Evolutionary conservation across 2,797 vertebrate species (phyloP), one percentile per base, ranked within the genome.

Genomic region (Sebastes dallii): DNA sequence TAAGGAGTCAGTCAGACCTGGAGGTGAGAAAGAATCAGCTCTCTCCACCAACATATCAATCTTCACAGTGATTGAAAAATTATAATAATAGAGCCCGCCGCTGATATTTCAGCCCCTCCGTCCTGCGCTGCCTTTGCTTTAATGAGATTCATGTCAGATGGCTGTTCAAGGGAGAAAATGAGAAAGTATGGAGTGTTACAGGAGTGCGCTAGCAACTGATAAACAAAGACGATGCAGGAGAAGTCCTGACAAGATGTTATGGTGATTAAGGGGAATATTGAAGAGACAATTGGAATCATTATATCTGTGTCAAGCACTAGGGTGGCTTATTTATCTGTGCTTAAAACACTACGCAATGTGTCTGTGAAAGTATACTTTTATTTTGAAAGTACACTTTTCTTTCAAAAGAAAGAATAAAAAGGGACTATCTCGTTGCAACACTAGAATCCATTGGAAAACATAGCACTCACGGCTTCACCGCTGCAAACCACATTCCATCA

Each of bases 1-100:
- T 82, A 82, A 94, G 80, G 86, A 94, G 92, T 91, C 88, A 77
- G 78, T 74, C 72, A 79, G 61, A 90, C 67, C 86, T 84, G 69
- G 79, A 86, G 80, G 77, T 72, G 36, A 56, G 50, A 80, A 68
- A 29, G 88, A 89, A 86, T 86, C 75, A 52, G 75, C 72, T 88
- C 75, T 88, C 85, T 84, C 68, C 69, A 76, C 80, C 81, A 88
- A 89, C 87, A 83, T 82, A 88, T 93, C 87, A 86, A 84, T 92
- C 91, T 92, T 91, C 85, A 83, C 84, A 86, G 76, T 93, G 90
- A 95, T 92, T 89, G 92, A 86, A 88, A 94, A 93, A 94, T 93
- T 87, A 88, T 86, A 90, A 92, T 87, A 86, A 91, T 82, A 84
- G 78, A 91, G 61, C 67, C 87, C 72, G 62, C 18, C 0, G 52